Base-by-base conservation (phyloP, 2,797 vertebrate genomes). In the Hippoglossus hippoglossus region DNA sequence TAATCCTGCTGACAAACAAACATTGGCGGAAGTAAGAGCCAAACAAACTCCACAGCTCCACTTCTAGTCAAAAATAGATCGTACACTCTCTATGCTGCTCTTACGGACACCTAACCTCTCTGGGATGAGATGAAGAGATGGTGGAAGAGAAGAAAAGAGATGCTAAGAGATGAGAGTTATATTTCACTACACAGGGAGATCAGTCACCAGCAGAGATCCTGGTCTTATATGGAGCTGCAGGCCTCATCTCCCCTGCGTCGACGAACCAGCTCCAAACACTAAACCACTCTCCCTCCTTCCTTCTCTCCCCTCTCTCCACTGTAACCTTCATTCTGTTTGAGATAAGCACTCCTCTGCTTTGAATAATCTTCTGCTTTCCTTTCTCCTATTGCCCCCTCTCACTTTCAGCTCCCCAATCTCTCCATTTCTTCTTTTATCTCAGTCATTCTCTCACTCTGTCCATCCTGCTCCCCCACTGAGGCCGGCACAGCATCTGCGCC, bases 151-250 rank as follows among this genome's bases (percentile, higher is more conserved):
- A 65, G 47, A 52, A 21, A 47, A 28, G 56, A 63, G 62, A 73
- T 67, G 61, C 51, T 12, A 2, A 66, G 47, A 70, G 68, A 66
- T 71, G 54, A 84, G 64, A 50, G 58, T 64, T 58, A 65, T 69
- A 67, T 81, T 83, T 85, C 63, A 67, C 63, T 49, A 18, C 67
- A 52, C 24, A 51, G 28, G 31, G 44, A 63, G 68, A 50, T 80
- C 39, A 77, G 63, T 67, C 64, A 61, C 54, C 58, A 59, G 41
- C 60, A 59, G 57, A 59, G 53, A 63, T 79, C 67, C 76, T 64
- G 82, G 77, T 82, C 73, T 83, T 87, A 87, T 83, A 84, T 67
- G 82, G 75, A 82, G 62, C 39, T 36, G 28, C 67, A 66, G 69
- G 63, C 46, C 59, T 77, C 36, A 39, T 55, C 68, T 67, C 53